These are phyloP conservation scores for Ptychodera flava DNA, from an alignment of 35 echinoderm and acorn worm genomes.

Conservation along the genomic window DNA sequence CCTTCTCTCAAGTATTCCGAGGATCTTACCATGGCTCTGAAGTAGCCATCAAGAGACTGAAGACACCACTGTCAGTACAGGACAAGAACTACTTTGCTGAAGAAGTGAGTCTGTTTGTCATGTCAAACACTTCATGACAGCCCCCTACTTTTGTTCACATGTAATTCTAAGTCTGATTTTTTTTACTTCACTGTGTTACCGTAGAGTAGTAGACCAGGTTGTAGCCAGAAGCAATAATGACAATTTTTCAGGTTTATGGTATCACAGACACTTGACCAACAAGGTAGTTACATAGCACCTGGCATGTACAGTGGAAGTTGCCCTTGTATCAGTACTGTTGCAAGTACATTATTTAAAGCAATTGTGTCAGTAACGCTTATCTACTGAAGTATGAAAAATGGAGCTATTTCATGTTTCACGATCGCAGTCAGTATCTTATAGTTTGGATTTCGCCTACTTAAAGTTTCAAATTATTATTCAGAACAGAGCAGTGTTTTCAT, in stretches of 20 bases:
- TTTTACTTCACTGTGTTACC: background rate
- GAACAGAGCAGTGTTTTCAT: no score
- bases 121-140: no score
- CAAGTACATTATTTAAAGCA: no score
- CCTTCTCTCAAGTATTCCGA: conserved; percentile 45
- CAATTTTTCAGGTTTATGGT: background rate
- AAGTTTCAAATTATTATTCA: no score
- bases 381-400: no score
- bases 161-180: background rate
- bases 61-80: conserved; percentile 12
- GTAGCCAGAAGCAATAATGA: background rate
- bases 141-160: background rate
- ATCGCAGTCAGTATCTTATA: no score
- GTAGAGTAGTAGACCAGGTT: background rate
- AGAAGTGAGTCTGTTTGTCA: conserved; percentile 38
- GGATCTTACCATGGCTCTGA: conserved; percentile 56
- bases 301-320: no score
- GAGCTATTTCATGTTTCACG: no score
- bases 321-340: no score
- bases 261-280: background rate
- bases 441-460: no score
- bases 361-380: no score
- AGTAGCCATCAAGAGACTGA: conserved; percentile 53
- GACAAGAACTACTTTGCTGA: conserved; percentile 60
- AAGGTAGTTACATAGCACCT: no score